Conservation (phyloP, 2,888 invertebrate species). For the Gari tellinella region DNA sequence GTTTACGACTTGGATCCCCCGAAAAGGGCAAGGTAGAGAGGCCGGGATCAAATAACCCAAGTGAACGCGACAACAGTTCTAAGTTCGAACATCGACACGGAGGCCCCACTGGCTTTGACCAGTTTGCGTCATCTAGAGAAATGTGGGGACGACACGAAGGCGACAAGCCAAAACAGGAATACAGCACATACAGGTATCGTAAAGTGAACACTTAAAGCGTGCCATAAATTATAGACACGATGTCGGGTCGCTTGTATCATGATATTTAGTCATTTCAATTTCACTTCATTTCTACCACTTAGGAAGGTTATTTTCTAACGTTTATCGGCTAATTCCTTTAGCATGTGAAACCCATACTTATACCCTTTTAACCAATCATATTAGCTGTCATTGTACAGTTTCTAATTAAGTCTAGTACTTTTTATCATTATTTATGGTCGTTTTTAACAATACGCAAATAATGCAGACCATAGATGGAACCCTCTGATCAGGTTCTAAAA, state of each 20-base stretch:
- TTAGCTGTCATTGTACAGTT: too few species aligned
- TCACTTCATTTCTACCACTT: neutral
- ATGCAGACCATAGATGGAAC: too few species aligned
- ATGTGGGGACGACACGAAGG: slow-evolving; percentile 50
- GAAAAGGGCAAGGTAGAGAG: slow-evolving; percentile 16
- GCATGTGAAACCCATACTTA: too few species aligned
- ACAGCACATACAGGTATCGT: slow-evolving; percentile 45
- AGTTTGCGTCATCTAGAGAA: slow-evolving; percentile 29
- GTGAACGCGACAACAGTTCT: neutral
- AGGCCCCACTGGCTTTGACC: neutral
- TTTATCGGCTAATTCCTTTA: too few species aligned
- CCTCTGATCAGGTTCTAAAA: too few species aligned
- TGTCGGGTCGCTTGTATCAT: neutral
- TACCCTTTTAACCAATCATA: too few species aligned
- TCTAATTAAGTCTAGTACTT: too few species aligned
- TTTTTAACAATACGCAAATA: too few species aligned
- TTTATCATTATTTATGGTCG: too few species aligned
- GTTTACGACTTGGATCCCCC: slow-evolving; percentile 37
- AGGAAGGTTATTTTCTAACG: too few species aligned
- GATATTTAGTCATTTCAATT: neutral
- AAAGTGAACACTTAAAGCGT: neutral
- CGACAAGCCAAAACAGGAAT: slow-evolving; percentile 33
- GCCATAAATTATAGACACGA: too few species aligned
- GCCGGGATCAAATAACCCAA: neutral
- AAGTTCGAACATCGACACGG: neutral